Conservation (phyloP, 1,140 invertebrate species). For the Zaprionus kolodkinae region DNA sequence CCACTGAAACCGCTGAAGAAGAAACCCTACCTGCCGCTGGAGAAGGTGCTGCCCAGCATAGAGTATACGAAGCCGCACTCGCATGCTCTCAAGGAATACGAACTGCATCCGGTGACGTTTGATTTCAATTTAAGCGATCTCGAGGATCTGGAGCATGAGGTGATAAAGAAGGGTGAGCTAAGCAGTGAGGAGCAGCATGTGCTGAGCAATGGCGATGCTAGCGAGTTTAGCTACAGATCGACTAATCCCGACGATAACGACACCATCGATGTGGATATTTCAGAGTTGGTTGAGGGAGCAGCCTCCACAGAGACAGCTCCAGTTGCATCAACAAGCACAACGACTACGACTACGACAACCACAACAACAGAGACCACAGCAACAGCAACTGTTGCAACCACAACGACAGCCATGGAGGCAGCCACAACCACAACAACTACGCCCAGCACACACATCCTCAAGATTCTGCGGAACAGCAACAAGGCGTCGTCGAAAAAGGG, state of each 20-base stretch:
- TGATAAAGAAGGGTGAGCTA: constrained; percentile 73
- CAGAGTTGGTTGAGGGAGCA: constrained; percentile 31
- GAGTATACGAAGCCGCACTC: constrained; percentile 72
- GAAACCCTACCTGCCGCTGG: constrained; percentile 71
- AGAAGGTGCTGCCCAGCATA: constrained; percentile 61
- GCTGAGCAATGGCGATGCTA: constrained; percentile 27
- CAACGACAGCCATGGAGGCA: constrained; percentile 8
- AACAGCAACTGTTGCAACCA: constrained; percentile 25
- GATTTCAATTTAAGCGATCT: constrained; percentile 81
- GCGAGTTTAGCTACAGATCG: constrained; percentile 54
- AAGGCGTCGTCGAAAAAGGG: constrained; percentile 65
- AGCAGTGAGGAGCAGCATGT: constrained; percentile 61
- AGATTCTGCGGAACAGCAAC: constrained; percentile 64
- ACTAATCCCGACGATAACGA: constrained; percentile 60
- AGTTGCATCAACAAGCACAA: constrained; percentile 40
- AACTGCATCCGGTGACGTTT: constrained; percentile 78
- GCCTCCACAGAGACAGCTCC: constrained; percentile 35
- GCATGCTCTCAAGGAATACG: constrained; percentile 68
- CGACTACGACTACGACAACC: constrained; percentile 35
- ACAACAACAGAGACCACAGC: not conserved
- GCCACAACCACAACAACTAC: constrained; percentile 32
- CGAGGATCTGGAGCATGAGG: constrained; percentile 76
- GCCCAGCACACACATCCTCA: constrained; percentile 70
- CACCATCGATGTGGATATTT: constrained; percentile 62
- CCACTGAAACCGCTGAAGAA: constrained; percentile 74